Conservation (phyloP, 2,888 invertebrate genomes). For the Drosophila melanosoma region DNA sequence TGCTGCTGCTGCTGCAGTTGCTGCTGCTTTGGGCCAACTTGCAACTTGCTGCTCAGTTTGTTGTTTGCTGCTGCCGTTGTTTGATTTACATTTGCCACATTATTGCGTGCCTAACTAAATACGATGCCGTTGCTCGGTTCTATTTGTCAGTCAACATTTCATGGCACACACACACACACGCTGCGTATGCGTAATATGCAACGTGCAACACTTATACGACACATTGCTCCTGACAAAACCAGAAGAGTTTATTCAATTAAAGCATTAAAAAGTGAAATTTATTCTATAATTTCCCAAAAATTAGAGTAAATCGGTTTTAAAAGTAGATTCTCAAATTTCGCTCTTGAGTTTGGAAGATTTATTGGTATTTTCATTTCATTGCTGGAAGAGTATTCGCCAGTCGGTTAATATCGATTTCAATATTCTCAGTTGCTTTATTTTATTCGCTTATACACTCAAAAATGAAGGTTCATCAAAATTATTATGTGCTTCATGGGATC, state of each 20-base stretch:
- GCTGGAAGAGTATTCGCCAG: background rate
- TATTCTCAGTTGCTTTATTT: background rate
- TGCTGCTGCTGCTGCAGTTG: background rate
- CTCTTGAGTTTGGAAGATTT: background rate
- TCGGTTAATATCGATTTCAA: background rate
- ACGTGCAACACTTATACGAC: slow-evolving; percentile 18
- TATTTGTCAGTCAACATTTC: background rate
- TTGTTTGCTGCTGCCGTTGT: slow-evolving; percentile 3
- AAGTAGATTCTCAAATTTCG: background rate
- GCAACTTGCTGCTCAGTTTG: slow-evolving; percentile 21
- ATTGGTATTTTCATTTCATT: background rate
- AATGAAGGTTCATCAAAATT: background rate
- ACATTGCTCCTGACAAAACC: background rate
- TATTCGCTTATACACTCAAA: background rate
- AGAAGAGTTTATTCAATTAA: background rate
- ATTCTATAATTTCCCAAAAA: background rate
- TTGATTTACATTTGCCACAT: slow-evolving; percentile 20
- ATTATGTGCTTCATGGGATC: too few relatives aligned
- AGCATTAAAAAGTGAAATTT: too few relatives aligned
- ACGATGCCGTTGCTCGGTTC: slow-evolving; percentile 1
- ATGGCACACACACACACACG: background rate
- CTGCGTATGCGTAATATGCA: slow-evolving; percentile 39
- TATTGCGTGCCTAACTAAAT: background rate
- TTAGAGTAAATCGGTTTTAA: background rate
- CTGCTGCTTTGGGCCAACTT: background rate